These are phyloP conservation scores for Tapirus indicus DNA, from an alignment of 2,797 vertebrate genomes.

Conservation along the genomic window DNA sequence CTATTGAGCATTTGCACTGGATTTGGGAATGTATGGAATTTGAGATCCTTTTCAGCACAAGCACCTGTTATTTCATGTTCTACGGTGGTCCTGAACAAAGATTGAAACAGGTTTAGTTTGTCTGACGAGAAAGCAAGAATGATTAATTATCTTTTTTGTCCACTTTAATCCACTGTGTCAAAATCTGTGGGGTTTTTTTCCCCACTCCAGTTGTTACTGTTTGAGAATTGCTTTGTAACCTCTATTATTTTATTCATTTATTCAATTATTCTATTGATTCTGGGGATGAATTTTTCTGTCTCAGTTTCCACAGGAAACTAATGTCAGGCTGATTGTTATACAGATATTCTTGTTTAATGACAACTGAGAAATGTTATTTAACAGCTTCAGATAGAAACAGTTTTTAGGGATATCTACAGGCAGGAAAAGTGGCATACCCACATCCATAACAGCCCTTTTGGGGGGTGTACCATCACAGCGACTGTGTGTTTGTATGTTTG, in stretches of 20 bases:
- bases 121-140: neutral
- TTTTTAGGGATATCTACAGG: neutral
- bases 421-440: neutral
- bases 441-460: neutral
- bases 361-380: slow-evolving; percentile 18
- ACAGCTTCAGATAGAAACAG: neutral
- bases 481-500: neutral
- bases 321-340: neutral
- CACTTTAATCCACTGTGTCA: neutral
- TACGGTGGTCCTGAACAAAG: neutral
- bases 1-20: neutral
- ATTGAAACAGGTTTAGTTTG: neutral
- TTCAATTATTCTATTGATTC: neutral
- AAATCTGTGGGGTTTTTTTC: neutral
- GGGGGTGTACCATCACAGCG: neutral
- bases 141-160: neutral
- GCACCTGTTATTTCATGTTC: neutral
- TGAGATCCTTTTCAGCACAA: neutral
- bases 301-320: neutral
- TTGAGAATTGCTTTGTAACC: neutral
- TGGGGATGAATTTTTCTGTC: neutral
- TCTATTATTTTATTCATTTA: neutral
- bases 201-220: neutral
- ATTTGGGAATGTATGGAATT: neutral
- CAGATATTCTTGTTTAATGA: slow-evolving; percentile 29